Evolutionary conservation across 2,113 vertebrate species (phyloP).

Genomic region (Columba livia): DNA sequence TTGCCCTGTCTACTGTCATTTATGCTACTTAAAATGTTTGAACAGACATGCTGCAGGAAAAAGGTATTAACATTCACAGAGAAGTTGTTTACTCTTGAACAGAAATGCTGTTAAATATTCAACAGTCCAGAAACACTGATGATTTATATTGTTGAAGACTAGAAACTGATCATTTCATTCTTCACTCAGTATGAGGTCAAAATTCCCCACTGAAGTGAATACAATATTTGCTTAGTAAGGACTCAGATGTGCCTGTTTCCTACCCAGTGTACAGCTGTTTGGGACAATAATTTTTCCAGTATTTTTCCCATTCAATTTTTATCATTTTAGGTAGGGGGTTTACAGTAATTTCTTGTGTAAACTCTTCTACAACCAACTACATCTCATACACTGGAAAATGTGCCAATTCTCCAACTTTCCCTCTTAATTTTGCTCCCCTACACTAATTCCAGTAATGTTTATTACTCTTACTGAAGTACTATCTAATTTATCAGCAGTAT

Average conservation of each 20-base stretch:
- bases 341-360: background rate
- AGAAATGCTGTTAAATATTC: constrained; percentile 5
- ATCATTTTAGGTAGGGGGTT: background rate
- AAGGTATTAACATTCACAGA: background rate
- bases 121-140: background rate
- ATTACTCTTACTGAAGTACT: background rate
- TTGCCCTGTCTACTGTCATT: background rate
- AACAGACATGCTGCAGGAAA: background rate
- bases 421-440: background rate
- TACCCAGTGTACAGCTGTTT: background rate
- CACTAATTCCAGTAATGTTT: background rate
- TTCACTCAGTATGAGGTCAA: background rate
- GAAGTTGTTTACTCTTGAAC: constrained; percentile 23
- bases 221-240: background rate
- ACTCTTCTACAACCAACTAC: background rate
- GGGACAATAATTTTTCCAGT: background rate
- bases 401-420: background rate
- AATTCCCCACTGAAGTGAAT: background rate
- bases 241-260: background rate
- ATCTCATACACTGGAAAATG: background rate
- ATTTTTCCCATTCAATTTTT: background rate
- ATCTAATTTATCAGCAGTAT: background rate
- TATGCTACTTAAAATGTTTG: background rate
- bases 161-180: background rate
- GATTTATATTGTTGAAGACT: background rate